A percentile compares a stretch with the other conserved stretches of the same genome.
Conservation (phyloP, 2,888 invertebrate species). For the Drosophila tripunctata region DNA sequence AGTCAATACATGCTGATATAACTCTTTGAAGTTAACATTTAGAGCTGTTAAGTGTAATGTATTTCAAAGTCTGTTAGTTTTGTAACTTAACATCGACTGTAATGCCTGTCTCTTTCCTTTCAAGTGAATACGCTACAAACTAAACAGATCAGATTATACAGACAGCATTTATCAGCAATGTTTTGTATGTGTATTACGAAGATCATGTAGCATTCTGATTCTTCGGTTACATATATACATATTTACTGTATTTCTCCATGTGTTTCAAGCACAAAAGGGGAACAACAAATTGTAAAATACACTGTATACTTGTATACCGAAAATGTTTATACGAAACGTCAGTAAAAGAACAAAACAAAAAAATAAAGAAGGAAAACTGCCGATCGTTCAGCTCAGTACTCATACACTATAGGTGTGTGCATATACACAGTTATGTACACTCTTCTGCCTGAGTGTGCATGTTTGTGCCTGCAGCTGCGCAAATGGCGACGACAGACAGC, state of each 20-base stretch:
- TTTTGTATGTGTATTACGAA: neutral
- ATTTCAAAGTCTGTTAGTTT: no score
- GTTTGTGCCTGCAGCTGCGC: constrained; percentile 61
- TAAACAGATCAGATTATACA: neutral
- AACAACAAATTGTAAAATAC: constrained; percentile 42
- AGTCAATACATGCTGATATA: neutral
- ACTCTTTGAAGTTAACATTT: no score
- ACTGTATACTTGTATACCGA: constrained; percentile 50
- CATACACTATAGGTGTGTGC: constrained; percentile 5
- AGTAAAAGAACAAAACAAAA: constrained; percentile 61
- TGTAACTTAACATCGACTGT: neutral
- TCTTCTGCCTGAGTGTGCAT: constrained; percentile 7
- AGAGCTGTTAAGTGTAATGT: no score
- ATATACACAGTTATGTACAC: constrained; percentile 1
- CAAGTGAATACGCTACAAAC: neutral
- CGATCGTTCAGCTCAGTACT: constrained; percentile 2
- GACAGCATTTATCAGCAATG: neutral
- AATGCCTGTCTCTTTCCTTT: neutral
- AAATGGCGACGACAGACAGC: constrained; percentile 77
- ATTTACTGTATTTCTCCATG: constrained; percentile 39
- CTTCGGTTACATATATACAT: constrained; percentile 14
- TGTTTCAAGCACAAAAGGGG: constrained; percentile 26
- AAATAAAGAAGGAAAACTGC: neutral
- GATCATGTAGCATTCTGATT: constrained; percentile 34
- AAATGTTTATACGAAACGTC: constrained; percentile 69